Base-by-base conservation (phyloP, 30 jellyfish, hydroid and myxozoan species). In the Turritopsis dohrnii region DNA sequence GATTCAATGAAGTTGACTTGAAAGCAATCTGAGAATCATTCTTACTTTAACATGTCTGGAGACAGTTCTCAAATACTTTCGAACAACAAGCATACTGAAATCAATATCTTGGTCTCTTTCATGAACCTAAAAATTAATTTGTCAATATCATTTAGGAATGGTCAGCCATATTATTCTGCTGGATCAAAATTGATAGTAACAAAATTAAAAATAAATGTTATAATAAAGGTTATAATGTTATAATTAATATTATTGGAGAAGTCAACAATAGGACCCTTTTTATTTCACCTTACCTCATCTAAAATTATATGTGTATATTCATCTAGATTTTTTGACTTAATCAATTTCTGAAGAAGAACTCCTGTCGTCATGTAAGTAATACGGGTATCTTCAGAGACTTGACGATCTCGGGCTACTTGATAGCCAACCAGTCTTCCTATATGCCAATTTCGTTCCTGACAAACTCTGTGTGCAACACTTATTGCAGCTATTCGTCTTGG, bases 401-500 rank as follows among this genome's bases (percentile, higher is more conserved):
- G 71, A 77, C 84, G 94, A 30, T 87, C 88, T 54, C 96, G 75
- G 28, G 99, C 96, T 28, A 95, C 97, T 65, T 88, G 96, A 77
- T 79, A 95, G 18, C 99, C 99, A 71, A 95, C 95, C 23, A 95
- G 79, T 52, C 95, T 85, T 20, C 99, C 99, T 27, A 90, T 71
- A n/a, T 87, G 91, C 99, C 99, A 95, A 16, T 84, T 81, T 71
- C 99, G 53, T 75, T 95, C 99, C 21, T 85, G 84, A 52, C 88
- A 84, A 21, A 95, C 97, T 16, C 99, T 88, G 71, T 83, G 91
- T 24, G 99, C 97, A 82, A 90, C 81, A 82, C 97, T 87, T 22
- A 92, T 84, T 9, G 99, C 99, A 25, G 99, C 99, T 23, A 95
- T 88, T 65, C 97, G 84, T 65, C 99, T 83, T 28, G 99, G 99